Evolutionary conservation across 2,888 invertebrate genomes (phyloP).

Genomic region (Drosophila cognata): DNA sequence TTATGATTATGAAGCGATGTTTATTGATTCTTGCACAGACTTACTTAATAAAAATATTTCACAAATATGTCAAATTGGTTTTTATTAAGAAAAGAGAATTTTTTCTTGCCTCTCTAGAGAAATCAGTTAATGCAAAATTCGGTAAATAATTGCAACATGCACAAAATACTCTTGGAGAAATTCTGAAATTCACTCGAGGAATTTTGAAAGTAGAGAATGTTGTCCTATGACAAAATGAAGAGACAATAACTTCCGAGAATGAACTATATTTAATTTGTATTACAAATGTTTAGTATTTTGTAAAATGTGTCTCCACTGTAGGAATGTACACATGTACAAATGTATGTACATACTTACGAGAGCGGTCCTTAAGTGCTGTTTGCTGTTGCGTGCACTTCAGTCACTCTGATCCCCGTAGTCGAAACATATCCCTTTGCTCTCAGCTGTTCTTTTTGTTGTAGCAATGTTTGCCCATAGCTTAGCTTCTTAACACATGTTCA

Average conservation of each 20-base stretch:
- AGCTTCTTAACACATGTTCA: constrained; percentile 46
- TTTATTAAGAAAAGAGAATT: not conserved
- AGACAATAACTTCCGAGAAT: not conserved
- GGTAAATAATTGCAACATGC: not conserved
- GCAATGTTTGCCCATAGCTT: constrained; percentile 22
- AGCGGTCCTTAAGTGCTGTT: constrained; percentile 43
- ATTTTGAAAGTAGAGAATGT: not conserved
- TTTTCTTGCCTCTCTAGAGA: not conserved
- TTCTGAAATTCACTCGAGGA: not conserved
- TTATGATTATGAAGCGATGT: not conserved
- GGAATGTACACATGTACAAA: not conserved
- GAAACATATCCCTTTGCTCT: not conserved
- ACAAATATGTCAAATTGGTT: not conserved
- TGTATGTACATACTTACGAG: constrained; percentile 4
- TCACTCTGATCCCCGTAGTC: constrained; percentile 4
- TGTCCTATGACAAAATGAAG: not conserved
- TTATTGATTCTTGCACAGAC: not conserved
- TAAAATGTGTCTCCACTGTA: not conserved
- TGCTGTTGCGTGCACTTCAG: constrained; percentile 50
- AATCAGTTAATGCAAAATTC: not conserved
- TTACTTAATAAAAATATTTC: not conserved
- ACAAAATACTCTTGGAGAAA: not conserved
- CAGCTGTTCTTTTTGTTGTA: not conserved
- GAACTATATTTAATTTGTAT: not conserved
- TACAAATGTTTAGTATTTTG: not conserved